These are phyloP conservation scores for Lucilia sericata DNA, from an alignment of 1,140 invertebrate genomes.

Conservation along the genomic window DNA sequence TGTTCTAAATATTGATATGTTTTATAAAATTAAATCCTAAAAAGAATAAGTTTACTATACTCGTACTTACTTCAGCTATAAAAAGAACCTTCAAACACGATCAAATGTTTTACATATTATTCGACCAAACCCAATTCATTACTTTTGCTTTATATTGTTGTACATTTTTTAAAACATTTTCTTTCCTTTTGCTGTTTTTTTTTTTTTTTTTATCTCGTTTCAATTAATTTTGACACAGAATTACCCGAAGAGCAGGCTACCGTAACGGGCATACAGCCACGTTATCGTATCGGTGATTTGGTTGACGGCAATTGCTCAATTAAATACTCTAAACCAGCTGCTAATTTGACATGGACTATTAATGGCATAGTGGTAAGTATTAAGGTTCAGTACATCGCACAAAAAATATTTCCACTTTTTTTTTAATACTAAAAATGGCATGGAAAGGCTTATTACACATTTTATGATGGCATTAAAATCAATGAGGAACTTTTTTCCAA, in stretches of 20 bases:
- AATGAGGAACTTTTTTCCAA: background rate
- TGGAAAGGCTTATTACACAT: slow-evolving; percentile 2
- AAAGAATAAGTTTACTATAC: no score
- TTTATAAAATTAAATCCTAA: no score
- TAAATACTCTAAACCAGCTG: slow-evolving; percentile 80
- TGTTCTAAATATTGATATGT: no score
- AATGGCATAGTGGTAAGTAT: slow-evolving; percentile 79
- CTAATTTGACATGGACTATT: slow-evolving; percentile 87
- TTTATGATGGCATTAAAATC: slow-evolving; percentile 29
- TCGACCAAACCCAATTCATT: background rate
- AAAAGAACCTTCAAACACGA: background rate
- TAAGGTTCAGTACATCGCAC: slow-evolving; percentile 49
- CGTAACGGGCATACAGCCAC: slow-evolving; percentile 77
- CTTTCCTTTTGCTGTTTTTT: slow-evolving; percentile 10
- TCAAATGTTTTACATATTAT: background rate
- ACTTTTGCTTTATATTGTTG: slow-evolving; percentile 14
- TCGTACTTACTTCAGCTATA: no score
- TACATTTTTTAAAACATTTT: slow-evolving; percentile 8
- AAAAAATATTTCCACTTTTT: background rate
- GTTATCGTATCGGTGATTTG: slow-evolving; percentile 79
- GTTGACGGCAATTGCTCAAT: slow-evolving; percentile 82
- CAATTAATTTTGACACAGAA: slow-evolving; percentile 69
- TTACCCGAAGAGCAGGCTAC: slow-evolving; percentile 76
- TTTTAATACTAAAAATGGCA: background rate
- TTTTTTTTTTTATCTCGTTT: slow-evolving; percentile 45